Evolutionary conservation across 2,797 vertebrate genomes (phyloP).

Genomic region (Chelidonichthys spinosus): DNA sequence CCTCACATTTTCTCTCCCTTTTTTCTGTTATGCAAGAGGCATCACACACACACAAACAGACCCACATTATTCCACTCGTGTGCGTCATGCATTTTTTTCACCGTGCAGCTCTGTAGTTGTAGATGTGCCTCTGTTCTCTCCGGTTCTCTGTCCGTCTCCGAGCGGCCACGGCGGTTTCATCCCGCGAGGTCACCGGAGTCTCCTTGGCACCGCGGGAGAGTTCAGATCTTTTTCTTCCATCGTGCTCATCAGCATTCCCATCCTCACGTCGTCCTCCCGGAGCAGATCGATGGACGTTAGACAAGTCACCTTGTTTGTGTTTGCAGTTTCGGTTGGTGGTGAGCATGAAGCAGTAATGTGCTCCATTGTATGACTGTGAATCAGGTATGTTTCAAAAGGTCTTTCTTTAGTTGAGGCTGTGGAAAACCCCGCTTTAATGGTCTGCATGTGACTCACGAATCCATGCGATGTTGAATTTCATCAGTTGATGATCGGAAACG

Average conservation of each 20-base stretch:
- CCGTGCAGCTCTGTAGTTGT: constrained; percentile 38
- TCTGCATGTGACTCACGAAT: too few species aligned
- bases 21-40: constrained; percentile 60
- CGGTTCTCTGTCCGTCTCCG: constrained; percentile 27
- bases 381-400: not conserved
- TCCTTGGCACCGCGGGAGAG: constrained; percentile 64
- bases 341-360: too few species aligned
- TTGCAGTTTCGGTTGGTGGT: too few species aligned
- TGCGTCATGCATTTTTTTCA: constrained; percentile 62
- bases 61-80: constrained; percentile 39
- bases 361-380: not conserved
- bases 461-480: too few species aligned
- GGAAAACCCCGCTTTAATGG: not conserved
- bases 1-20: constrained; percentile 14
- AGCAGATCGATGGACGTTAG: constrained; percentile 31
- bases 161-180: constrained; percentile 24
- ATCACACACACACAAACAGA: constrained; percentile 39
- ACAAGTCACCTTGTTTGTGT: constrained; percentile 46
- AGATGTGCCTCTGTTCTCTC: constrained; percentile 27
- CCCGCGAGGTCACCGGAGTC: constrained; percentile 51
- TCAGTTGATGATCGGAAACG: too few species aligned
- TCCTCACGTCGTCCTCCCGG: constrained; percentile 22
- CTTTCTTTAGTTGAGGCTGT: not conserved
- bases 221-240: constrained; percentile 7
- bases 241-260: constrained; percentile 58